Evolutionary conservation across 1,140 invertebrate species (phyloP), one percentile per base, ranked within the genome.

Genomic region (Pteromalus puparum): DNA sequence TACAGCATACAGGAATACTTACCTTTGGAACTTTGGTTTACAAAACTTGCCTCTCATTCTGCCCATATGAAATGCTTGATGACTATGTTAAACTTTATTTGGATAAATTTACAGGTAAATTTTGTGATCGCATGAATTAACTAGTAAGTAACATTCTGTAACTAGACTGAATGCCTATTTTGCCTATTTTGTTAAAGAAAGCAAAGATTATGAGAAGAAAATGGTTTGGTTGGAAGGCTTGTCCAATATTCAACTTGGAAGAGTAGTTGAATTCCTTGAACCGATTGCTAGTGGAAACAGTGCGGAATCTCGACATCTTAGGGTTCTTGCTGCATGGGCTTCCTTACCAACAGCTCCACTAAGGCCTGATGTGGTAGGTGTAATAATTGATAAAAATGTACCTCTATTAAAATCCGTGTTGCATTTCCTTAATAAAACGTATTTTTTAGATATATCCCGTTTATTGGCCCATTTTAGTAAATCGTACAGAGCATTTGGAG

Each of bases 161-260:
- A n/a, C 2, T 15, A 42, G 24, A 67, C 78, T 81, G 81, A 73
- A 68, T 72, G 28, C 70, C n/a, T 84, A 67, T n/a, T n/a, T n/a
- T n/a, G n/a, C n/a, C n/a, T 89, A 90, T 74, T 85, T 18, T 48
- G 3, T 48, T 61, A n/a, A n/a, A 96, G 96, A 95, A 87, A 95
- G 94, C 77, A 93, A 93, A 6, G 92, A 94, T 83, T 96, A 96
- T 85, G 92, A 95, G 42, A 94, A 95, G 81, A 94, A 96, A 83
- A 95, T 96, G 94, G 89, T 96, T 7, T 96, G 95, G 92, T 90
- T 97, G 0, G 95, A 96, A 91, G 96, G 95, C 18, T 90, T 96
- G 4, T 93, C 93, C 42, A 95, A 95, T 67, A 93, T 96, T 80
- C 94, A 95, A 86, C 86, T 95, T 53, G 93, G 93, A 10, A 93